Percentiles rank a stretch among this genome's conserved stretches.
These are phyloP conservation scores for Falco biarmicus DNA, from an alignment of 2,797 vertebrate genomes.

Conservation along the genomic window DNA sequence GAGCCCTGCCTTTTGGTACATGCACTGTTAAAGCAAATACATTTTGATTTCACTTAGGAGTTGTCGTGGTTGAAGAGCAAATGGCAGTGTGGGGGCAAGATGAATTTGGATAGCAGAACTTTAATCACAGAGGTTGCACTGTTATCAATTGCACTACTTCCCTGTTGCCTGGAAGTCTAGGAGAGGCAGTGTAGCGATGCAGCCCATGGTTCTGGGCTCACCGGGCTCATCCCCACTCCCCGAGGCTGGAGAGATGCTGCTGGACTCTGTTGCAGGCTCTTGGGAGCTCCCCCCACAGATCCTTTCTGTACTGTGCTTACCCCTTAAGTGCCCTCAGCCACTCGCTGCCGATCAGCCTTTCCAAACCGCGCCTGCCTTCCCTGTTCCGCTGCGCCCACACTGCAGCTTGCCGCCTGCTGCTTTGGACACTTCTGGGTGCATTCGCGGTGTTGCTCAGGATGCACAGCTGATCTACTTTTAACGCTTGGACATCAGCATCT, in stretches of 20 bases:
- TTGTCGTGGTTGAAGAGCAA: not conserved
- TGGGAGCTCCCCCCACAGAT: not conserved
- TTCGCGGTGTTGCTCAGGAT: not conserved
- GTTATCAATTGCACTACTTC: not conserved
- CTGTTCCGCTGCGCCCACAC: not conserved
- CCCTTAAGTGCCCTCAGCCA: not conserved
- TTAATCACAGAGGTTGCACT: not conserved
- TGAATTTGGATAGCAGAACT: not conserved
- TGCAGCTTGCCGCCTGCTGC: not conserved
- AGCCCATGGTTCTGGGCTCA: not conserved
- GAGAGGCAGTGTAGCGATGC: not conserved
- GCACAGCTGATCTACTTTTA: accelerated
- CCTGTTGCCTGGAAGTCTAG: not conserved
- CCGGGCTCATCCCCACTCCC: not conserved
- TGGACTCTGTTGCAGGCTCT: not conserved
- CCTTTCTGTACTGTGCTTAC: not conserved
- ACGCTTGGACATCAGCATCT: too few species aligned
- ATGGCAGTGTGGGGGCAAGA: not conserved
- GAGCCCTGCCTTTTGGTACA: not conserved
- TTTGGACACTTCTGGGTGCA: accelerated
- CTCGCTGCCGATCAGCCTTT: not conserved
- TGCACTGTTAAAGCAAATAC: not conserved
- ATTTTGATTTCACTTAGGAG: not conserved
- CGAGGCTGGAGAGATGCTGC: not conserved
- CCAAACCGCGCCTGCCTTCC: not conserved